Evolutionary conservation across 2,113 vertebrate species (phyloP).

Genomic region (Pseudolaguvia tuberculata): DNA sequence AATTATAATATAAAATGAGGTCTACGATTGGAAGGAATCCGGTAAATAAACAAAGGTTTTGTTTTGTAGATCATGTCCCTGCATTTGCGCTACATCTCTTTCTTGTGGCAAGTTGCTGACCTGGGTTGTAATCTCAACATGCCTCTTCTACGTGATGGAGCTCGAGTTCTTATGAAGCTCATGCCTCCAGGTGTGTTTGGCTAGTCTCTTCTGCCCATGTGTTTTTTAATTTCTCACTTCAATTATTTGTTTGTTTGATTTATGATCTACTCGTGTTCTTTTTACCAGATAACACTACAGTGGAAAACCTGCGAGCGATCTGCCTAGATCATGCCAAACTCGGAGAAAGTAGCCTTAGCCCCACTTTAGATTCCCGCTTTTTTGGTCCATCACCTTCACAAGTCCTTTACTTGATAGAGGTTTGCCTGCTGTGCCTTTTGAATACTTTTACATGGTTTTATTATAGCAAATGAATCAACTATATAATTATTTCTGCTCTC

Average conservation of each 20-base stretch:
- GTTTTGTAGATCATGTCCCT: constrained; percentile 93
- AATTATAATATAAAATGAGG: too few relatives aligned
- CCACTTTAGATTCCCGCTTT: constrained; percentile 93
- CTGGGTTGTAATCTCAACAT: constrained; percentile 95
- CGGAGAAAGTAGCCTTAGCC: constrained; percentile 95
- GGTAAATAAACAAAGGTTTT: neutral
- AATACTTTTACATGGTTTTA: too few relatives aligned
- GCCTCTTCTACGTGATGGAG: constrained; percentile 94
- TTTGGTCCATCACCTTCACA: constrained; percentile 97
- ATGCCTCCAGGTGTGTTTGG: constrained; percentile 89
- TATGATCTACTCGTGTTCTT: neutral
- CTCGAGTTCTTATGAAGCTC: constrained; percentile 96
- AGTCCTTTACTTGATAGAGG: constrained; percentile 99
- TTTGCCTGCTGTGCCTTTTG: constrained; percentile 61
- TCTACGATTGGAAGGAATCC: too few relatives aligned
- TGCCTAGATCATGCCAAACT: constrained; percentile 98
- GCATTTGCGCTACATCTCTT: constrained; percentile 96
- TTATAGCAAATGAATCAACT: too few relatives aligned
- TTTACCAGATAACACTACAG: constrained; percentile 90
- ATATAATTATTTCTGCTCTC: constrained; percentile 10
- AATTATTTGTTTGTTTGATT: neutral
- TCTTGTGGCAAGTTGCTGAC: constrained; percentile 99
- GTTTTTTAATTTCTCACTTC: neutral
- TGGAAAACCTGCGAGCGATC: constrained; percentile 92
- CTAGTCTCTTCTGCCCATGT: neutral